A percentile compares a stretch with the other conserved stretches of the same genome.
These are phyloP conservation scores for Labeo rohita DNA, from an alignment of 2,113 vertebrate genomes.

Conservation along the genomic window DNA sequence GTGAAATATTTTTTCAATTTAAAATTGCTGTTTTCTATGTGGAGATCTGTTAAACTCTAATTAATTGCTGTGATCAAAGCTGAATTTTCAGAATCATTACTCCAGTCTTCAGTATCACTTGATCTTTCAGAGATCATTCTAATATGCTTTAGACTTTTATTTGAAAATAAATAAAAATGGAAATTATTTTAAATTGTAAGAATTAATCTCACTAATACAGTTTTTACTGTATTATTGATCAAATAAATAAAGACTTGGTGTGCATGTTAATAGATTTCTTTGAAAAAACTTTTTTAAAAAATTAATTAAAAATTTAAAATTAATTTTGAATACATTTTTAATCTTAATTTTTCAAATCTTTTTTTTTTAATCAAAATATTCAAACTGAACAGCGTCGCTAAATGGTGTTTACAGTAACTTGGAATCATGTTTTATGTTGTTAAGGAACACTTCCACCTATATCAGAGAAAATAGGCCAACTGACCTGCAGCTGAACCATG, in stretches of 20 bases:
- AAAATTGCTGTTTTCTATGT: background rate
- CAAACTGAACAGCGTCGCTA: background rate
- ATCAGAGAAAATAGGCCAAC: constrained; percentile 62
- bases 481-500: constrained; percentile 65
- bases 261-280: background rate
- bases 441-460: constrained; percentile 67
- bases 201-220: background rate
- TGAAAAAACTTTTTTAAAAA: too few relatives aligned
- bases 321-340: background rate
- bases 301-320: too few relatives aligned
- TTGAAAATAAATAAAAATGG: too few relatives aligned
- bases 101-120: constrained; percentile 14
- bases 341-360: background rate
- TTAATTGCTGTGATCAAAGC: background rate
- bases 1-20: background rate
- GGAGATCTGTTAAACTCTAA: background rate
- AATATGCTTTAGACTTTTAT: background rate
- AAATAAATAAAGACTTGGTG: background rate
- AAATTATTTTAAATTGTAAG: too few relatives aligned
- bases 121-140: constrained; percentile 2
- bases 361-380: background rate
- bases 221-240: background rate
- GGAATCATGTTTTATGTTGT: constrained; percentile 22
- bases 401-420: background rate
- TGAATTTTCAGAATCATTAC: background rate